Conservation (phyloP, 2,797 vertebrate species). For the Sebastes nivosus region DNA sequence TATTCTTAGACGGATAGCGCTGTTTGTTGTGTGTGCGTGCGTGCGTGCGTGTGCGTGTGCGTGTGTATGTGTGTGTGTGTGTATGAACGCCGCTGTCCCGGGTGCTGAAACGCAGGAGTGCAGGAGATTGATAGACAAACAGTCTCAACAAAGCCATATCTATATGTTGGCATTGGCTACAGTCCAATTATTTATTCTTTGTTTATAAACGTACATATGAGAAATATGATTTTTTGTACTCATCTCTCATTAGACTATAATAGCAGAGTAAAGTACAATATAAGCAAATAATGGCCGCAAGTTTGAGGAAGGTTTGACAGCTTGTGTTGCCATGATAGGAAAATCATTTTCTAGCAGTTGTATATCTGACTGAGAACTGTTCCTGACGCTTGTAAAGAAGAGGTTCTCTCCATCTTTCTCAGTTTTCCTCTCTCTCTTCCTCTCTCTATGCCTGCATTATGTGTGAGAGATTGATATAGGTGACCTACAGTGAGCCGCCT, state of each 20-base stretch:
- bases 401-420: too few species aligned
- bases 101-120: neutral
- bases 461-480: too few species aligned
- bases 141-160: neutral
- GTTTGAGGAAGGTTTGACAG: neutral
- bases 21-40: neutral
- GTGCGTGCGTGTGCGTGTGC: too few species aligned
- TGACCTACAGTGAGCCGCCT: too few species aligned
- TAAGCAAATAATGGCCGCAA: neutral
- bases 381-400: too few species aligned
- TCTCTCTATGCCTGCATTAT: too few species aligned
- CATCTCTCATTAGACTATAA: neutral
- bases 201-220: neutral
- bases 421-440: fast-evolving
- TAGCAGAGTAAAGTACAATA: neutral
- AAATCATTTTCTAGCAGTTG: too few species aligned
- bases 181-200: neutral
- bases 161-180: neutral
- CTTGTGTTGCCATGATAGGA: too few species aligned
- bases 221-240: neutral
- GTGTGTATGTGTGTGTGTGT: too few species aligned
- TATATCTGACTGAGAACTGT: too few species aligned
- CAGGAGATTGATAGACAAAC: neutral
- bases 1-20: neutral
- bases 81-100: neutral